Evolutionary conservation across 1,140 invertebrate species (phyloP), one percentile per base, ranked within the genome.

Genomic region (Heliconius hermathena): DNA sequence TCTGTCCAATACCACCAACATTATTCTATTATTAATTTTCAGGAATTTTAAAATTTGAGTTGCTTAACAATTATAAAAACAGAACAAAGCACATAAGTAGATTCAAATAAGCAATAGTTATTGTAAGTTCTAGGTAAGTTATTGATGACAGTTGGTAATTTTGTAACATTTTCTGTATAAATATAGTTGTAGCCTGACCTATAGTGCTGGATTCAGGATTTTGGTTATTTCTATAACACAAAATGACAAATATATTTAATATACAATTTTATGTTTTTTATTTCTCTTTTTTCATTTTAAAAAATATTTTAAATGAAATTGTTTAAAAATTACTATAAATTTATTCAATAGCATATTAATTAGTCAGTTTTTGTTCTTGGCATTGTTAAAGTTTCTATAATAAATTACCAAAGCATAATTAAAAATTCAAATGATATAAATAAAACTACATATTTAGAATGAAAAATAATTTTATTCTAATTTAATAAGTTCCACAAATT

Each of bases 391-490:
- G 5, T n/a, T 54, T 54, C 20, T 46, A 46, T 46, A 46, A 46
- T 13, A 46, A 3, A 46, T 46, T 46, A 41, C 1, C 41, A 11
- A 46, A 46, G 11, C 13, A 4, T 46, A 46, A 16, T 11, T 9
- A 11, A 26, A 66, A 29, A 26, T 1, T 60, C 13, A 8, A 66
- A 66, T 22, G 3, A 66, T 16, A 20, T 22, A 78, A 81, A 81
- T 78, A 73, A 81, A 81, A 81, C 80, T 71, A 75, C 76, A 78
- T 9, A 52, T 38, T 60, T 76, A 66, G 74, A 81, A 78, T 81
- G 77, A 87, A 93, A 93, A 93, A 93, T 92, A 92, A 90, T 87
- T 92, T 93, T 92, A 93, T 92, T 93, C 89, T 93, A 91, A 87
- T 91, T 87, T 89, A 82, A 90, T 91, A 92, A 88, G 90, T 88